These are phyloP conservation scores for Limanda limanda DNA, from an alignment of 2,113 vertebrate genomes.

Conservation along the genomic window DNA sequence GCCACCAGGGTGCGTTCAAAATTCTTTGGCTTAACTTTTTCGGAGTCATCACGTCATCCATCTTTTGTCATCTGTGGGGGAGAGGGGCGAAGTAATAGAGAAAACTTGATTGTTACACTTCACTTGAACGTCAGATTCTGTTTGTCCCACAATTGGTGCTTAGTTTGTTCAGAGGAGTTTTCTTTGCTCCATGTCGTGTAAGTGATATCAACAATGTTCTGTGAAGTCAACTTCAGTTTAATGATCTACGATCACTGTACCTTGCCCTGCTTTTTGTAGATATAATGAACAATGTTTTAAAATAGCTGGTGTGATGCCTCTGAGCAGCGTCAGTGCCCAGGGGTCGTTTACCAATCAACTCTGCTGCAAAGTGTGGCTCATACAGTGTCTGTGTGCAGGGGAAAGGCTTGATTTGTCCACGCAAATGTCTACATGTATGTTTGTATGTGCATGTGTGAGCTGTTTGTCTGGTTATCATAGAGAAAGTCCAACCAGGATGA, in stretches of 20 bases:
- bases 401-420: constrained; percentile 24
- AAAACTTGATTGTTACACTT: constrained; percentile 27
- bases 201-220: constrained; percentile 55
- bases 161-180: constrained; percentile 18
- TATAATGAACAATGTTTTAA: constrained; percentile 13
- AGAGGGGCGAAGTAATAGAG: not conserved
- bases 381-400: not conserved
- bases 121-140: constrained; percentile 2
- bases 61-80: constrained; percentile 3
- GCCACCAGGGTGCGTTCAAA: not conserved
- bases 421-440: constrained; percentile 38
- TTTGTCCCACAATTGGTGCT: constrained; percentile 3
- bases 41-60: not conserved
- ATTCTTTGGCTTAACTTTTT: not conserved
- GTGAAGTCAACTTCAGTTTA: constrained; percentile 5
- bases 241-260: constrained; percentile 46
- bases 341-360: constrained; percentile 25
- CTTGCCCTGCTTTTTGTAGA: constrained; percentile 11
- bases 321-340: constrained; percentile 25
- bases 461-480: constrained; percentile 37
- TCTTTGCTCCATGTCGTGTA: constrained; percentile 34
- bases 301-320: constrained; percentile 38
- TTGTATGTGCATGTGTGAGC: not conserved
- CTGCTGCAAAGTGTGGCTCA: not conserved
- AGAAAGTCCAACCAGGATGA: constrained; percentile 5